Conservation (phyloP, 2,888 invertebrate species). For the Plebejus melissa region DNA sequence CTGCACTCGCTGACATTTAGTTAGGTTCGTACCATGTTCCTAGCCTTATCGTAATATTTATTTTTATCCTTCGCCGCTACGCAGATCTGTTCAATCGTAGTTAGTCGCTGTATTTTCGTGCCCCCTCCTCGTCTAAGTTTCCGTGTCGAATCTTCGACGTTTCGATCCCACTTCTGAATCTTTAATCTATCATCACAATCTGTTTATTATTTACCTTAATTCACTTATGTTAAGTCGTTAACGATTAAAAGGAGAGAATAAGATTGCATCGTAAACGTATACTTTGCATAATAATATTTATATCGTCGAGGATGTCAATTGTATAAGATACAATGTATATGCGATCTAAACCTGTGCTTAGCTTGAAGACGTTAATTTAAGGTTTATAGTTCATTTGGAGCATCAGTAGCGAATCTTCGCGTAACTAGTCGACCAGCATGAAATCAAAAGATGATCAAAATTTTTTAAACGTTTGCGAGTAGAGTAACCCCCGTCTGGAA, state of each 20-base stretch:
- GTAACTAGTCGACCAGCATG: conserved; percentile 30
- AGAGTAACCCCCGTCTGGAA: conserved; percentile 23
- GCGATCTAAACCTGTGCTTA: conserved; percentile 56
- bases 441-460: conserved; percentile 21
- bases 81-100: conserved; percentile 30
- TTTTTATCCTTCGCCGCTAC: conserved; percentile 45
- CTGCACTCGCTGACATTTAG: conserved; percentile 41
- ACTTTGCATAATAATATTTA: conserved; percentile 61
- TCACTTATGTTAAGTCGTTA: conserved; percentile 62
- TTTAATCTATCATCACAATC: conserved; percentile 36
- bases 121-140: conserved; percentile 36
- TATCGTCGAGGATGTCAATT: conserved; percentile 61
- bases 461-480: conserved; percentile 16
- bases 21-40: conserved; percentile 55
- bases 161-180: conserved; percentile 29
- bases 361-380: conserved; percentile 51
- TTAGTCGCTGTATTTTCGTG: conserved; percentile 32
- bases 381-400: conserved; percentile 37
- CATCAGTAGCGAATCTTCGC: conserved; percentile 29
- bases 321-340: conserved; percentile 70
- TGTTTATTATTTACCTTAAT: conserved; percentile 40
- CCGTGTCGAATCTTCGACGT: conserved; percentile 54
- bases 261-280: conserved; percentile 71
- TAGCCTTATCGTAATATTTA: conserved; percentile 56
- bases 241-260: conserved; percentile 73